Conservation (phyloP, 37 sponge, comb jelly and placozoan species). For the Agelas oroides region DNA sequence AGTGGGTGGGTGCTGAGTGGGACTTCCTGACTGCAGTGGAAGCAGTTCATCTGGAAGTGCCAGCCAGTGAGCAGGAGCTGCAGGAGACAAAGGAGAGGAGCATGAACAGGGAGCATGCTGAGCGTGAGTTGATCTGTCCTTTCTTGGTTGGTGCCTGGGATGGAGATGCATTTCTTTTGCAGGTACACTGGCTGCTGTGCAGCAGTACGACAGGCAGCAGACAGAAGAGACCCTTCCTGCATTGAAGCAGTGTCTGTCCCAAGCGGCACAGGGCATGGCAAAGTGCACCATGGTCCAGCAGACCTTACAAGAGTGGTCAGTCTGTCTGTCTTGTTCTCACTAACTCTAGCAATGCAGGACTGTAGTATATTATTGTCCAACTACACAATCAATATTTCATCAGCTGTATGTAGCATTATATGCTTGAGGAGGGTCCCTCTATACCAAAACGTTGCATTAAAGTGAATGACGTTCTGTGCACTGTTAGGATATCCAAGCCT, state of each 20-base stretch:
- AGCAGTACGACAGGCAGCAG: constrained; percentile 15
- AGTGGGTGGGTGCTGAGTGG: too few relatives aligned
- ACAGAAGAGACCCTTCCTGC: background rate
- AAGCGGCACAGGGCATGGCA: constrained; percentile 27
- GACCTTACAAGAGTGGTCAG: constrained; percentile 52
- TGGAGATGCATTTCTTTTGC: too few relatives aligned
- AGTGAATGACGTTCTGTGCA: too few relatives aligned
- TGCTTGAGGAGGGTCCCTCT: too few relatives aligned
- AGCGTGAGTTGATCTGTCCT: background rate
- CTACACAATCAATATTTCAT: background rate
- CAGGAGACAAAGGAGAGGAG: background rate
- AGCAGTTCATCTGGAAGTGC: too few relatives aligned
- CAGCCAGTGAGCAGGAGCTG: background rate
- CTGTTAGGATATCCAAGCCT: too few relatives aligned
- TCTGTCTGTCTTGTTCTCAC: background rate
- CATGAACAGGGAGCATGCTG: background rate
- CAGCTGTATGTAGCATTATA: too few relatives aligned
- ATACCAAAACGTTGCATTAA: too few relatives aligned
- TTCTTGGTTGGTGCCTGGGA: background rate
- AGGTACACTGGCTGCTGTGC: constrained; percentile 19
- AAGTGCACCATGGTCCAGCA: constrained; percentile 17
- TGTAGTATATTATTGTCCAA: too few relatives aligned
- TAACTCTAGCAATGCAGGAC: too few relatives aligned
- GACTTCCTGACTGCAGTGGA: too few relatives aligned
- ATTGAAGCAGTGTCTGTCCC: constrained; percentile 16